phyloP scores from a whole-genome alignment of 2,888 invertebrate species.

The Allophyes oxyacanthae region DNA sequence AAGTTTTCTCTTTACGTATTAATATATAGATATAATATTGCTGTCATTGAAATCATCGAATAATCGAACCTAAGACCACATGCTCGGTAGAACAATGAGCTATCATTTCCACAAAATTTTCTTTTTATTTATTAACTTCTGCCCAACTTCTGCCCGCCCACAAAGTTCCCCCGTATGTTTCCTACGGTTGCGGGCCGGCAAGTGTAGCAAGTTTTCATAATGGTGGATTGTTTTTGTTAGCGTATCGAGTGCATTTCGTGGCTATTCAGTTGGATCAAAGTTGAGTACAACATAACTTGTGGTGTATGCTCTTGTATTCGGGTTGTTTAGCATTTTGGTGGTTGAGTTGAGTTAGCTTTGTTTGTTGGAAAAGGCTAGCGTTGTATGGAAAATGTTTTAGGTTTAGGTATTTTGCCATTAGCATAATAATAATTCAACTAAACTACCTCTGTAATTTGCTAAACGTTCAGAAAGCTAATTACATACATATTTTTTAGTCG shows the following conservation, averaged over 20 bases:
- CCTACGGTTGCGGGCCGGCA: constrained; percentile 5
- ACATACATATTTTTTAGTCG: too few relatives aligned
- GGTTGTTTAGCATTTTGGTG: constrained; percentile 25
- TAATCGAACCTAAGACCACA: too few relatives aligned
- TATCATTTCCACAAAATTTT: too few relatives aligned
- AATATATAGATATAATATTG: too few relatives aligned
- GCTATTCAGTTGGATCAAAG: constrained; percentile 41
- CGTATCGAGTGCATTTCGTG: constrained; percentile 53
- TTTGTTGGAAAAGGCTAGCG: constrained; percentile 11
- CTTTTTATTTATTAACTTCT: neutral
- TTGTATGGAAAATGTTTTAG: constrained; percentile 20
- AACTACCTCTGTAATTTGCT: too few relatives aligned
- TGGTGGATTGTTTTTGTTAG: constrained; percentile 56
- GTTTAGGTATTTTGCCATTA: too few relatives aligned
- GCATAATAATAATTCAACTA: too few relatives aligned
- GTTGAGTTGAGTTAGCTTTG: constrained; percentile 34
- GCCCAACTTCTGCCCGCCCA: neutral
- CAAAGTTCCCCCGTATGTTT: constrained; percentile 24
- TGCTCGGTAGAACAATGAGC: neutral
- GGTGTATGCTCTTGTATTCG: constrained; percentile 24
- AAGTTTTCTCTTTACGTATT: too few relatives aligned
- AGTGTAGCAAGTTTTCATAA: constrained; percentile 57
- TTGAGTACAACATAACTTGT: constrained; percentile 28
- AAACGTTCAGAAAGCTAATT: too few relatives aligned
- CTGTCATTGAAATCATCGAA: too few relatives aligned